Evolutionary conservation across 1,140 invertebrate species (phyloP), one percentile per base, ranked within the genome.

Genomic region (Drosophila bocqueti): DNA sequence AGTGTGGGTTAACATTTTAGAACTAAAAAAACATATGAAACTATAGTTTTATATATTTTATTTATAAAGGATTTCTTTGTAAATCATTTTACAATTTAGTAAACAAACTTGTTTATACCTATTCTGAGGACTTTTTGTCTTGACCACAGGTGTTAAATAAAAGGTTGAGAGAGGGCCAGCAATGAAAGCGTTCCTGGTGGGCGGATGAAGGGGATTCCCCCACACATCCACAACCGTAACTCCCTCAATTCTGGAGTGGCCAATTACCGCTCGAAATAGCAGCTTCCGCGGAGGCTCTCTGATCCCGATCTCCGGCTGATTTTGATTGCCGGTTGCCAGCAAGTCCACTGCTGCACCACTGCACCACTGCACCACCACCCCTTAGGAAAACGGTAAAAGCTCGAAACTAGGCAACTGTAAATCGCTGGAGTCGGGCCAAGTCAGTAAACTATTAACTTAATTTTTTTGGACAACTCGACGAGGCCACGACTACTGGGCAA

Each of bases 181-280:
- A 34, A 11, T 34, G 11, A 16, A 9, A 24, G 52, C 18, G n/a
- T 16, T 43, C 31, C 45, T 36, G 46, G 69, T 73, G 59, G 61
- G 79, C 52, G 63, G 43, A 40, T 54, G 47, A 45, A 49, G 55
- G 47, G 64, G 60, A 40, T 43, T 71, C 66, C 64, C 64, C 55
- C 31, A 8, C 29, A 16, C 16, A 31, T 10, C 49, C 49, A 24
- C 49, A 52, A 10, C 34, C 58, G 11, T 52, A 40, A 50, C 55
- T 40, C 24, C 61, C 62, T 18, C 46, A n/a, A 45, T 63, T 67
- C 57, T 60, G 45, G 54, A 42, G 38, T 62, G 52, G 60, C 76
- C 77, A 91, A 91, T 91, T 91, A 91, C 83, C 52, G 64, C 72
- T 63, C 79, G 81, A 74, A 91, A 91, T 91, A 91, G 87, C 72